These are phyloP conservation scores for Nymphicus hollandicus DNA, from an alignment of 2,113 vertebrate species.

Conservation along the genomic window DNA sequence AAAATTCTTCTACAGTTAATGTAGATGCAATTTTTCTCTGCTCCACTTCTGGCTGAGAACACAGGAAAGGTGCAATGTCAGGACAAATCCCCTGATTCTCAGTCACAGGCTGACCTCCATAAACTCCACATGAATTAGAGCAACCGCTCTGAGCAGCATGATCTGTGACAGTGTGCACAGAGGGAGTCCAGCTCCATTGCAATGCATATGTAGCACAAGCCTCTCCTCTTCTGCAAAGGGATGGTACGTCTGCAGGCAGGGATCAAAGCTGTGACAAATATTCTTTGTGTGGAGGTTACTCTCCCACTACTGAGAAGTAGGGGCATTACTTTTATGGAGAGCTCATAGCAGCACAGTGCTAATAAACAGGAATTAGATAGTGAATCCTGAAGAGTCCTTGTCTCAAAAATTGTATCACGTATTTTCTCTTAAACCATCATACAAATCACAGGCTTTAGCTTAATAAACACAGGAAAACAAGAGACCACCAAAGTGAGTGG, in stretches of 20 bases:
- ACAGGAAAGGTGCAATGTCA: constrained; percentile 18
- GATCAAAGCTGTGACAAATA: background rate
- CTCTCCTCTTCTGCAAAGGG: background rate
- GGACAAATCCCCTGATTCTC: background rate
- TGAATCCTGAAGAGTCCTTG: background rate
- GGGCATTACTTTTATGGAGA: accelerated
- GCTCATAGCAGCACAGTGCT: background rate
- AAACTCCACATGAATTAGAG: background rate
- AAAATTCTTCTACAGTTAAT: constrained; percentile 35
- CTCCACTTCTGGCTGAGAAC: background rate
- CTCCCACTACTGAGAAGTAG: background rate
- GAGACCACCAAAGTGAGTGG: accelerated
- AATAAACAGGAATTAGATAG: background rate
- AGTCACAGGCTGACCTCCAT: background rate
- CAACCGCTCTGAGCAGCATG: background rate
- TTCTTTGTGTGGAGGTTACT: background rate
- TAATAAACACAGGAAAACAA: background rate
- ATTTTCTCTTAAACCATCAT: background rate
- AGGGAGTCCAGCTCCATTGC: background rate
- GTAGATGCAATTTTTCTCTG: constrained; percentile 23
- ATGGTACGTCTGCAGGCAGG: accelerated
- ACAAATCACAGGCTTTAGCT: background rate
- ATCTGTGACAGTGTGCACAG: background rate
- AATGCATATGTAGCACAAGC: accelerated
- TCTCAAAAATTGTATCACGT: background rate